Conservation (phyloP, 2,888 invertebrate species). For the Agriopis marginaria region DNA sequence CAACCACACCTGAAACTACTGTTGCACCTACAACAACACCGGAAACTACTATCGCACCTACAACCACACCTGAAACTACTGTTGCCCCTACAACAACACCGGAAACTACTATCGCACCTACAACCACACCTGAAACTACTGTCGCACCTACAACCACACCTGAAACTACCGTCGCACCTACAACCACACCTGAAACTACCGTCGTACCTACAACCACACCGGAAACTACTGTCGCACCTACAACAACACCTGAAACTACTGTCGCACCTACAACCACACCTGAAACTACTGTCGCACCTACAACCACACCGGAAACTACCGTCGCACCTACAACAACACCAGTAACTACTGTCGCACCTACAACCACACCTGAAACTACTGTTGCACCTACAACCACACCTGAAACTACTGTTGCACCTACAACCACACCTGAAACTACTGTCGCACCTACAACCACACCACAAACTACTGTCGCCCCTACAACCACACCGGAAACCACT, state of each 20-base stretch:
- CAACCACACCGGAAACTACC: conserved; percentile 2
- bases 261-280: conserved; percentile 7
- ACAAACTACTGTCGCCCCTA: neutral
- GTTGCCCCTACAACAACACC: conserved; percentile 13
- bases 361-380: neutral
- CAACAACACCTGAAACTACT: conserved; percentile 11
- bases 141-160: conserved; percentile 25
- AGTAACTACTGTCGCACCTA: neutral
- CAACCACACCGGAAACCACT: neutral
- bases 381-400: neutral
- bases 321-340: neutral
- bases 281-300: neutral
- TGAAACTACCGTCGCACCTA: neutral
- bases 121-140: conserved; percentile 19
- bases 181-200: neutral
- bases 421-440: neutral
- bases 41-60: neutral
- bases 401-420: neutral
- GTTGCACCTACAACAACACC: conserved; percentile 18
- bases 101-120: neutral
- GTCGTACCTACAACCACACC: conserved; percentile 9
- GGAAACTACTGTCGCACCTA: conserved; percentile 6
- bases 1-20: conserved; percentile 13
- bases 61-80: conserved; percentile 42
- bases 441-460: conserved; percentile 10